Base-by-base conservation (phyloP, 2,113 vertebrate genomes). In the Ceuthmochares aereus region DNA sequence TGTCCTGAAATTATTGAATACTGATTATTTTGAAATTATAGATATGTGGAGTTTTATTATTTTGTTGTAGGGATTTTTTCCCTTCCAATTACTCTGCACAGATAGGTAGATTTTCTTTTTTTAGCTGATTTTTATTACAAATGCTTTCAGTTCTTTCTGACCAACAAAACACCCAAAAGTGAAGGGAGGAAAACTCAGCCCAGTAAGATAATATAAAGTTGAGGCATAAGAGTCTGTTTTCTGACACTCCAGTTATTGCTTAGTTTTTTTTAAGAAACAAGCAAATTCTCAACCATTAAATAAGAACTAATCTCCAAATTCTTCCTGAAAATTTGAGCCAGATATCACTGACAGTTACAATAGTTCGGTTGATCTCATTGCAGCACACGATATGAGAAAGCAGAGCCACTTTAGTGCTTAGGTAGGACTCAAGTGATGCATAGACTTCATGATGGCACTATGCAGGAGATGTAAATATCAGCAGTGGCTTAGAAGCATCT, bases 401-500 rank as follows among this genome's bases (percentile, higher is more conserved):
- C n/a, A 91, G 30, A 91, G 55, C 34, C 2, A 14, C 32, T 51
- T 83, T 70, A 88, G 55, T 83, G 54, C 45, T 85, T 34, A 89
- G 74, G 89, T 66, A 69, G 78, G 51, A 30, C 75, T 91, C 51
- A 77, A 87, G 59, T 89, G 76, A 67, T 89, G 56, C 60, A 77
- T 23, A 20, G 85, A 52, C 86, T 88, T 86, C 72, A 8, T 40
- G 91, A 92, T 40, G 78, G 42, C 63, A 90, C 42, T 6, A 2
- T 90, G 75, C 82, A 95, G 75, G 67, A 95, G 84, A 83, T 88
- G 67, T 80, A 91, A 91, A 93, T 88, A 89, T 76, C 2, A 4
- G 90, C 89, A 76, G 75, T 94, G 78, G 90, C 58, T 94, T 91
- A 1, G 10, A 75, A 94, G 45, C 81, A 95, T 84, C 95, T 95